phyloP scores from a whole-genome alignment of 2,113 vertebrate species.

The Larimichthys polyactis region DNA sequence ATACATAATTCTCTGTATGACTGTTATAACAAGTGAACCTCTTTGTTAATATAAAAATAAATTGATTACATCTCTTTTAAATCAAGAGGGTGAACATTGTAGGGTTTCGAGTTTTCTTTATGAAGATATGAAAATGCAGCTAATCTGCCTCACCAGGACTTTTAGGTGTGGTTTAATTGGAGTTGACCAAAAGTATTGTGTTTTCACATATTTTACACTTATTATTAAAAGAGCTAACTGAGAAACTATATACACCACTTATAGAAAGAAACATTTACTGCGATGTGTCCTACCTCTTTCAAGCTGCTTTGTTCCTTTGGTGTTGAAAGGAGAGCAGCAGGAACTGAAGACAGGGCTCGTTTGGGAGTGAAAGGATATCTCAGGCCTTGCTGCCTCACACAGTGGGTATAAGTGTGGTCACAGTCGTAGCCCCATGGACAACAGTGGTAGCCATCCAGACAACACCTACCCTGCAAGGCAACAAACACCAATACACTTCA shows the following conservation, averaged over 20 bases:
- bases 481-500: background rate
- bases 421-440: slow-evolving; percentile 73
- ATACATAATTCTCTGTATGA: background rate
- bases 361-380: slow-evolving; percentile 49
- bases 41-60: background rate
- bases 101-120: background rate
- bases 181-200: background rate
- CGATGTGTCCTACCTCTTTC: slow-evolving; percentile 45
- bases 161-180: background rate
- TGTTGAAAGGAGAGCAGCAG: slow-evolving; percentile 32
- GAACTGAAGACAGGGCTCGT: slow-evolving; percentile 29
- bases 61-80: background rate
- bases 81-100: background rate
- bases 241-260: background rate
- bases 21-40: background rate
- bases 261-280: background rate
- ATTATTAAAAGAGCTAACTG: background rate
- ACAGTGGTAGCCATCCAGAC: slow-evolving; percentile 75
- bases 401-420: slow-evolving; percentile 56
- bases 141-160: background rate
- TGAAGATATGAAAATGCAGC: background rate
- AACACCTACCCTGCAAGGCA: slow-evolving; percentile 71
- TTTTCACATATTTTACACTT: too few species aligned
- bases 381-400: slow-evolving; percentile 48
- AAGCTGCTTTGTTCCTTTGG: slow-evolving; percentile 9